Evolutionary conservation across 2,888 invertebrate genomes (phyloP), one percentile per base, ranked within the genome.

Genomic region (Abscondita cerata): DNA sequence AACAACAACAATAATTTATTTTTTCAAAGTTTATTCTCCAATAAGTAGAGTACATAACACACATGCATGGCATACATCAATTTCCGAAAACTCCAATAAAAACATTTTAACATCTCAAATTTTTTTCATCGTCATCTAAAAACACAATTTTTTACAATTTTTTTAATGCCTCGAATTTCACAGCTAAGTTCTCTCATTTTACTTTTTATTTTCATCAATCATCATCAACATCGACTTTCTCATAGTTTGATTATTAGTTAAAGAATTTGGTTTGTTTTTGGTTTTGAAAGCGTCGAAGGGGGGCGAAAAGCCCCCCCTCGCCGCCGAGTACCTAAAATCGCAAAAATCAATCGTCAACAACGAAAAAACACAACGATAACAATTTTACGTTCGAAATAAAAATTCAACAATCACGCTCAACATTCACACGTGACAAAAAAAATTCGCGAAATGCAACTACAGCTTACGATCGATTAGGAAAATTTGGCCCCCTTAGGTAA

Each of bases 41-140:
- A 69, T 73, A 72, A 72, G 69, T 73, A 73, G 72, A 69, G 68
- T 72, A 73, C 73, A 73, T 70, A 69, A 69, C 73, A 71, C 72
- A 72, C 72, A 73, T 71, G 70, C 73, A 72, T 65, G 65, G 65
- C 70, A 71, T 71, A 71, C 71, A 70, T 70, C 69, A 68, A 71
- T 66, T 69, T 66, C 25, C 25, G 25, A 25, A 25, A 64, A 60
- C 63, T 65, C 58, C 57, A 65, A 65, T 63, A 65, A 62, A 65
- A 67, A 67, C 57, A 62, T 65, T 64, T 67, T 65, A 53, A 65
- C 62, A 25, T 25, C 25, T n/a, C n/a, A n/a, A n/a, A 25, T 25
- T 25, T 25, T 25, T 25, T 25, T 25, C 25, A 25, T 25, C 61
- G 54, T 62, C 34, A 56, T 52, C 62, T 62, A 62, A 53, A n/a